Evolutionary conservation across 2,113 vertebrate species (phyloP).

Genomic region (Rhadina sibilatrix): DNA sequence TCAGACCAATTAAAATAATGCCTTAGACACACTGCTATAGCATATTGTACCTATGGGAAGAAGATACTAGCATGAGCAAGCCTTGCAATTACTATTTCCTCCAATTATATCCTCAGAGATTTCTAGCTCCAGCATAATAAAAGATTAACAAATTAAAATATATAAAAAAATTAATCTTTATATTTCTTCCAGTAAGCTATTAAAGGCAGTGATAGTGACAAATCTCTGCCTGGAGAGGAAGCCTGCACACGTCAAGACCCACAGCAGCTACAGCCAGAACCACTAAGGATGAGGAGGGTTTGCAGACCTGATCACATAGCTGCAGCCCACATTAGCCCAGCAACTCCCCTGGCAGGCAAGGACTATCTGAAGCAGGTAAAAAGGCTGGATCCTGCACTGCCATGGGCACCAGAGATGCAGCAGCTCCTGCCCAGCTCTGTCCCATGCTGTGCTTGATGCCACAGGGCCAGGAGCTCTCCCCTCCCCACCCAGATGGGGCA

Average conservation of each 20-base stretch:
- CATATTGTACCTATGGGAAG: not conserved
- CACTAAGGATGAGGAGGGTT: not conserved
- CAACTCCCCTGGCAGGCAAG: not conserved
- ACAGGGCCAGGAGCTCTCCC: not conserved
- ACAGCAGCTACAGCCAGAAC: not conserved
- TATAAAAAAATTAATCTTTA: not conserved
- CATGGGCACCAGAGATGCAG: accelerated
- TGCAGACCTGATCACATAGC: not conserved
- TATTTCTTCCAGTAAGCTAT: conserved; percentile 1
- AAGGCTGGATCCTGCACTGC: not conserved
- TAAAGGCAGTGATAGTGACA: not conserved
- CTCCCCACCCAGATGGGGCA: not conserved
- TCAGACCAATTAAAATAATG: conserved; percentile 48
- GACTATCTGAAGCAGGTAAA: not conserved
- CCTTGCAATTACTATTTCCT: not conserved
- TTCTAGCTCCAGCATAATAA: not conserved
- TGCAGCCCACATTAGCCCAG: not conserved
- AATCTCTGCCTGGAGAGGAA: not conserved
- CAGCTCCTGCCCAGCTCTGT: not conserved
- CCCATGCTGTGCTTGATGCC: no score
- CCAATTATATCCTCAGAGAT: not conserved
- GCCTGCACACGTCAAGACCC: accelerated
- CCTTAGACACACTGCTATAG: not conserved
- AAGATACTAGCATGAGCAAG: not conserved
- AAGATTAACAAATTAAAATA: conserved; percentile 3